phyloP scores from a whole-genome alignment of 2,113 vertebrate species.

The Helogale parvula region DNA sequence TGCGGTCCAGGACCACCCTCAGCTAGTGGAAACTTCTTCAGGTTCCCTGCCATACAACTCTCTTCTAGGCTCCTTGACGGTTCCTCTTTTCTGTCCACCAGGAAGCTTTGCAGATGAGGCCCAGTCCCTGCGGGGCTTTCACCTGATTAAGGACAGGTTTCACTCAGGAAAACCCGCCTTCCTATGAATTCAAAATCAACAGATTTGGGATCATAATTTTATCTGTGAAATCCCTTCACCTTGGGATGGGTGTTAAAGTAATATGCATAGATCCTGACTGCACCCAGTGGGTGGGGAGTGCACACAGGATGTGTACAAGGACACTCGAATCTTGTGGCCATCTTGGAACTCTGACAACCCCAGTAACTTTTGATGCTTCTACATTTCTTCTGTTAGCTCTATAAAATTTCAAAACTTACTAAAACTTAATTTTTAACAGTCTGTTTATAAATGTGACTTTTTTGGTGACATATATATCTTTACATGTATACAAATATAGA shows the following conservation, averaged over 20 bases:
- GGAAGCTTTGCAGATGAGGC: not conserved
- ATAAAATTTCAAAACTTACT: not conserved
- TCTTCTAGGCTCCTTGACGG: not conserved
- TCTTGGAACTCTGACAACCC: not conserved
- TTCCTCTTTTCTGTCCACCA: not conserved
- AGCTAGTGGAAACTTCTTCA: not conserved
- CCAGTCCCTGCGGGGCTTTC: not conserved
- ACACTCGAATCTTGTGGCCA: not conserved
- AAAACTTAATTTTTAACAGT: not conserved
- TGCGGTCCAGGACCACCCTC: not conserved
- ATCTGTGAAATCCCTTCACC: not conserved
- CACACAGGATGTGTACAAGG: rapidly evolving
- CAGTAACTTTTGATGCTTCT: not conserved
- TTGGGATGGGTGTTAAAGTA: not conserved
- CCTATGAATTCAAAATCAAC: not conserved
- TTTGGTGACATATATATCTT: not conserved
- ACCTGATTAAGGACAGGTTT: not conserved
- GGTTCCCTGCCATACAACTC: rapidly evolving
- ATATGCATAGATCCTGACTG: not conserved
- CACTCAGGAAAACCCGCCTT: not conserved
- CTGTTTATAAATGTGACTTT: not conserved
- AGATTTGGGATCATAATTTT: not conserved
- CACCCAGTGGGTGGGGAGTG: not conserved
- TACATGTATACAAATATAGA: not conserved
- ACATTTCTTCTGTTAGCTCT: not conserved